A percentile compares a stretch with the other conserved stretches of the same genome.
phyloP scores from a whole-genome alignment of 2,797 vertebrate genomes.

The Molossus molossus region DNA sequence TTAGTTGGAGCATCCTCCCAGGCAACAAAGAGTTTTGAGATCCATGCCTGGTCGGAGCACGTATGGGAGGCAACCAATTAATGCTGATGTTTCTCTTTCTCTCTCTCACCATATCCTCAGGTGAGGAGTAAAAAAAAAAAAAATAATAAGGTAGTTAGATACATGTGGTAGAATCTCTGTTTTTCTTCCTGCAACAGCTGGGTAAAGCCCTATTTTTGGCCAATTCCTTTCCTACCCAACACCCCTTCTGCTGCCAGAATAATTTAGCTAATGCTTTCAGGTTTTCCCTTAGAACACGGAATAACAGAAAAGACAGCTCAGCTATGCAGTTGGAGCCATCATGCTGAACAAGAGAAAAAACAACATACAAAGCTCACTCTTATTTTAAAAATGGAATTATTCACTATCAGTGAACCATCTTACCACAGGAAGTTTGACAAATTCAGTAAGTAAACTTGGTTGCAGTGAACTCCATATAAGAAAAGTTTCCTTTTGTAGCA shows the following conservation, averaged over 20 bases:
- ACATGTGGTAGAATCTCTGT: neutral
- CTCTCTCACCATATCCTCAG: neutral
- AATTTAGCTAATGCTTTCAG: slow-evolving; percentile 41
- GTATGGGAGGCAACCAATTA: neutral
- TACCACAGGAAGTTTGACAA: slow-evolving; percentile 52
- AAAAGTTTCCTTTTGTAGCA: slow-evolving; percentile 65
- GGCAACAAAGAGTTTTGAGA: neutral
- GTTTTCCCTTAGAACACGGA: slow-evolving; percentile 27
- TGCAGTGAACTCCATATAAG: slow-evolving; percentile 57
- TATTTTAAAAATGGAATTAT: slow-evolving; percentile 62
- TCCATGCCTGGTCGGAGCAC: neutral
- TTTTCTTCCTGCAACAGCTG: slow-evolving; percentile 32
- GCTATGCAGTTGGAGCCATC: neutral
- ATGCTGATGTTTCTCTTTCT: neutral
- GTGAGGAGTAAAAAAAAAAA: neutral
- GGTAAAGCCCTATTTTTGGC: slow-evolving; percentile 65
- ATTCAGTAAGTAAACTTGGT: slow-evolving; percentile 65
- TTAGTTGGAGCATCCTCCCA: neutral
- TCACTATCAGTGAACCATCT: slow-evolving; percentile 63
- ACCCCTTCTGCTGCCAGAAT: neutral
- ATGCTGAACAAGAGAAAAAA: slow-evolving; percentile 55
- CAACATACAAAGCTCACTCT: slow-evolving; percentile 55
- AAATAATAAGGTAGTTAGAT: slow-evolving; percentile 11
- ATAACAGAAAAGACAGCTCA: slow-evolving; percentile 44
- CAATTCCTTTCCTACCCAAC: slow-evolving; percentile 42